Percentiles rank a stretch among this genome's conserved stretches.
These are phyloP conservation scores for Pitta sordida DNA, from an alignment of 2,113 vertebrate genomes.

Conservation along the genomic window DNA sequence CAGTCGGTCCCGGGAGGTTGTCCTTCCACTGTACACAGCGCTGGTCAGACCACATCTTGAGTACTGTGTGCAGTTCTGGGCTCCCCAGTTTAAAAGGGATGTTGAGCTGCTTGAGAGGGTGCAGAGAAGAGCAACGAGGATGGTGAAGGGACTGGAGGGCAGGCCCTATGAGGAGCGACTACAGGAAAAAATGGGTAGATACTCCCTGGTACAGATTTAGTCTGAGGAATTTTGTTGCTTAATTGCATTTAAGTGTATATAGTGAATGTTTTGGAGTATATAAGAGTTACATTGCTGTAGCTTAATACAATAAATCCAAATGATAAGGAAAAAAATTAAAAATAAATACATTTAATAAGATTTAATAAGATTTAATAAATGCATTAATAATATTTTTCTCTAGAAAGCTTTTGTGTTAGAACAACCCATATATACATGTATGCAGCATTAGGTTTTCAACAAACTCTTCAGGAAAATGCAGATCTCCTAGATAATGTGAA, in stretches of 20 bases:
- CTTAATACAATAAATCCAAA: background rate
- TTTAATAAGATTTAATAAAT: no score
- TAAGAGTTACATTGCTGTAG: background rate
- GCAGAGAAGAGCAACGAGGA: no score
- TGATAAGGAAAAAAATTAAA: background rate
- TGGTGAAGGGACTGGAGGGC: no score
- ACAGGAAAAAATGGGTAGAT: no score
- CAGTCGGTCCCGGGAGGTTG: no score
- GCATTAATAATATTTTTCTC: background rate
- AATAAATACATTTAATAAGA: background rate
- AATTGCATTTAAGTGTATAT: background rate
- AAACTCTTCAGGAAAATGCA: background rate
- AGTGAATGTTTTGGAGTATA: background rate
- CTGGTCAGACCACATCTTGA: no score
- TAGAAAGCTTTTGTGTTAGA: background rate
- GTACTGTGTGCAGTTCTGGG: no score
- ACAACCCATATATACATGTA: background rate
- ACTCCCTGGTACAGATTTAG: background rate
- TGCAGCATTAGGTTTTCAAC: background rate
- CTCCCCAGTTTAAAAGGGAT: no score
- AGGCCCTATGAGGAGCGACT: no score
- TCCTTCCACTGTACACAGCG: no score
- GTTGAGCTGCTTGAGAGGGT: no score
- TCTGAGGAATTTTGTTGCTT: background rate
- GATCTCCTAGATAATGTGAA: background rate